Base-by-base conservation (phyloP, 2,113 vertebrate genomes). In the Lathamus discolor region DNA sequence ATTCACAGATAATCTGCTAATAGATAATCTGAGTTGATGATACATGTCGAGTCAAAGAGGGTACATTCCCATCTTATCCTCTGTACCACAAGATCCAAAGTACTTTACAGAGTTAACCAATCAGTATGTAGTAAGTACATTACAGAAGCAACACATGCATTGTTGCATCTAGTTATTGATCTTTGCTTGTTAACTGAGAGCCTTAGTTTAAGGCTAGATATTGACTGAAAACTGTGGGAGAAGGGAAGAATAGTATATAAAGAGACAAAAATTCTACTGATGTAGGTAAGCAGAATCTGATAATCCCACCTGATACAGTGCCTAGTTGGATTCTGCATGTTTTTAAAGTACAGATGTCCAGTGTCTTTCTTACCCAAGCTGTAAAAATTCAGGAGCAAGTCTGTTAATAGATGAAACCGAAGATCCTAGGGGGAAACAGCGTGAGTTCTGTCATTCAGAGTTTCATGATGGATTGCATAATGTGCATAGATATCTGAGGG, bases 111-210 rank as follows among this genome's bases (percentile, higher is more conserved):
- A 70, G 43, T 78, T 93, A 78, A 88, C 37, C 70, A 48, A 88
- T 91, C 83, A 51, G 86, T 91, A 39, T 8, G 41, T 70, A 64
- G 10, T 59, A 93, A 90, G 75, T 77, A 77, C 43, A 59, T 88
- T 75, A 88, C 48, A 78, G 37, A 54, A 63, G 14, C 22, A 83
- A 31, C 35, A 52, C 0, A 2, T 87, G 35, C 83, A 86, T 92
- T 77, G 44, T 88, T 93, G 80, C 33, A 69, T 92, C 59, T 66
- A 33, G 31, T 82, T 88, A 88, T 79, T 88, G 94, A 95, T 85
- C 82, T 92, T 90, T 85, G 24, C 12, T 57, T 67, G 55, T 74
- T 95, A 51, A 78, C 54, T 78, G 14, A 86, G 13, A 86, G 9
- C 31, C 64, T 66, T 35, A 67, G 70, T 70, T 62, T 57, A 89